Conservation (phyloP, 2,888 invertebrate species). For the Anoncus sp. region DNA sequence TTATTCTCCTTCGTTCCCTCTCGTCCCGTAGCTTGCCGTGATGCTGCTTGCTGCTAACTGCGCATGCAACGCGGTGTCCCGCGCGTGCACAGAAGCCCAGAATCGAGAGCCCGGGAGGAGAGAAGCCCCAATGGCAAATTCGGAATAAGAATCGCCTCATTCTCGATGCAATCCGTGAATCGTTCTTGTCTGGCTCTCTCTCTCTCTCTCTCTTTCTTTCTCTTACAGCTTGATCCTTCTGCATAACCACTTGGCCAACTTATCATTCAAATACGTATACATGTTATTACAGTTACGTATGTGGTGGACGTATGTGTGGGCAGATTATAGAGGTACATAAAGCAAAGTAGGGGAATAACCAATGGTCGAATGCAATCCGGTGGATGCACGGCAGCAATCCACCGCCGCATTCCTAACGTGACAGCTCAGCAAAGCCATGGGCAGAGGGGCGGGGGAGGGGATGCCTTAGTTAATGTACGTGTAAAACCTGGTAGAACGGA, state of each 20-base stretch:
- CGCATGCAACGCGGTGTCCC: slow-evolving; percentile 35
- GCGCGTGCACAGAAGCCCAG: slow-evolving; percentile 55
- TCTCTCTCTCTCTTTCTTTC: slow-evolving; percentile 35
- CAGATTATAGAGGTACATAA: slow-evolving; percentile 18
- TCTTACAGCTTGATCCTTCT: slow-evolving; percentile 35
- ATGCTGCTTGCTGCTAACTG: slow-evolving; percentile 14
- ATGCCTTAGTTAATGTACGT: neutral
- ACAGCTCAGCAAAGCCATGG: neutral
- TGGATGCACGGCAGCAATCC: neutral
- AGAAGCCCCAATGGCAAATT: slow-evolving; percentile 65
- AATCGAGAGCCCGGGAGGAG: slow-evolving; percentile 41
- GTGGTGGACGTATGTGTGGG: neutral
- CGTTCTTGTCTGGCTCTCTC: slow-evolving; percentile 33
- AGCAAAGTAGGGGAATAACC: slow-evolving; percentile 19
- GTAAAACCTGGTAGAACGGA: no score
- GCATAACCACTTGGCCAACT: slow-evolving; percentile 61
- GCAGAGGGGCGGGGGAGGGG: no score
- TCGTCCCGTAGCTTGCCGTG: slow-evolving; percentile 14
- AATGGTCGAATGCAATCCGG: slow-evolving; percentile 4
- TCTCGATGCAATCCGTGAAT: slow-evolving; percentile 67
- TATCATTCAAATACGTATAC: slow-evolving; percentile 57
- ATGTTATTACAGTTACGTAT: slow-evolving; percentile 5
- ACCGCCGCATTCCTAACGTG: neutral
- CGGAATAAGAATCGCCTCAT: slow-evolving; percentile 69
- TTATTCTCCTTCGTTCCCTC: slow-evolving; percentile 33